A percentile compares a stretch with the other conserved stretches of the same genome.
phyloP scores from a whole-genome alignment of 2,888 invertebrate species.

The Dryocosmus kuriphilus region DNA sequence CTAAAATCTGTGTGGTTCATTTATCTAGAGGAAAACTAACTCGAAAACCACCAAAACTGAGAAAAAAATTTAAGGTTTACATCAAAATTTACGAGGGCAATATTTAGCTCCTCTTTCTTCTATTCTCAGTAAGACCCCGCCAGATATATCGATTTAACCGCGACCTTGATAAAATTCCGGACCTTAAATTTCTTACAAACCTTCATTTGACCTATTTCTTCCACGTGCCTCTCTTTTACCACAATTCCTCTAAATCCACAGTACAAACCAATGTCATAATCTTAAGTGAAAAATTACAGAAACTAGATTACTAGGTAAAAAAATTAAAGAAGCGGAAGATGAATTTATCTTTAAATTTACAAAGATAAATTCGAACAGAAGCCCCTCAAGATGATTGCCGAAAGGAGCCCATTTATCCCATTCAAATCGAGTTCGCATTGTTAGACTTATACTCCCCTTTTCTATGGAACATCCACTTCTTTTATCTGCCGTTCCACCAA shows the following conservation, averaged over 20 bases:
- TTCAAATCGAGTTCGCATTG: not conserved
- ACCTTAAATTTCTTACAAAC: not conserved
- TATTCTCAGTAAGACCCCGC: not conserved
- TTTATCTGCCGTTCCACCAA: not conserved
- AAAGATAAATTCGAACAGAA: not conserved
- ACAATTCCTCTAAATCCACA: too few species aligned
- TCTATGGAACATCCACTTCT: not conserved
- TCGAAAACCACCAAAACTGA: too few species aligned
- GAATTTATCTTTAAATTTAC: too few species aligned
- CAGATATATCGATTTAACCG: not conserved
- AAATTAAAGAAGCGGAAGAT: not conserved
- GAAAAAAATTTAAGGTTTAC: too few species aligned
- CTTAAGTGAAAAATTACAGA: not conserved
- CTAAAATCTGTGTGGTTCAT: too few species aligned
- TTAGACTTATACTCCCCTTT: not conserved
- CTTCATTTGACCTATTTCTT: not conserved
- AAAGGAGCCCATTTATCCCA: not conserved
- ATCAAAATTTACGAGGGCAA: too few species aligned
- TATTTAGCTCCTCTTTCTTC: not conserved
- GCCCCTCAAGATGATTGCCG: not conserved
- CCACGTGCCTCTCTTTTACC: not conserved
- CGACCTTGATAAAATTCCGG: slow-evolving; percentile 3
- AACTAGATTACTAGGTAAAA: not conserved
- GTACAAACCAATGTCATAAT: not conserved
- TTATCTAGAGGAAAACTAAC: too few species aligned